Conservation (phyloP, 2,113 vertebrate species). For the Cinclus mexicanus region DNA sequence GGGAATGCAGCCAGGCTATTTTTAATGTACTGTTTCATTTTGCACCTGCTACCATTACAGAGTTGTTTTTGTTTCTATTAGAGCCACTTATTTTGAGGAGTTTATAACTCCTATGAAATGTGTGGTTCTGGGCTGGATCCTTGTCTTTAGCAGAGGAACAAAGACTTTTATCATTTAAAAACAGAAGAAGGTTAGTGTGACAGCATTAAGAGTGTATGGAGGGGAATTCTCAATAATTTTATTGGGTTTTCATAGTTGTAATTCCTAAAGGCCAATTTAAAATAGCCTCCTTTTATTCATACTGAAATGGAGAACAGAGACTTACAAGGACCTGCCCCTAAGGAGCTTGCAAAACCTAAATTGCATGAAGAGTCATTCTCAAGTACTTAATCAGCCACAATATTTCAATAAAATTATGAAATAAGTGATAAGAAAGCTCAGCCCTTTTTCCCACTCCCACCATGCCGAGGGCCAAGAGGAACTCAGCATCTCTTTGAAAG, state of each 20-base stretch:
- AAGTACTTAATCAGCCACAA: slow-evolving; percentile 41
- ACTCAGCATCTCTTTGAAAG: slow-evolving; percentile 4
- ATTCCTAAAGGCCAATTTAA: neutral
- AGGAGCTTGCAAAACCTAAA: slow-evolving; percentile 55
- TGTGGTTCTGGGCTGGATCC: neutral
- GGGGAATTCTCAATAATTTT: neutral
- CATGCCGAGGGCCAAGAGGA: neutral
- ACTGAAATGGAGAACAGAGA: slow-evolving; percentile 16
- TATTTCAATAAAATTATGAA: slow-evolving; percentile 62
- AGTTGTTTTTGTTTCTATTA: slow-evolving; percentile 49
- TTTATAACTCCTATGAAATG: slow-evolving; percentile 22
- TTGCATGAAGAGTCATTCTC: slow-evolving; percentile 32
- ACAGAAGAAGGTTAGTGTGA: neutral
- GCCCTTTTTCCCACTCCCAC: neutral
- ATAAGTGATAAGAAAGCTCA: slow-evolving; percentile 12
- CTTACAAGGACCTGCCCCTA: neutral
- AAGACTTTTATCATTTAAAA: slow-evolving; percentile 1
- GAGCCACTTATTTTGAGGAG: slow-evolving; percentile 46
- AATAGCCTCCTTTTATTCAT: neutral
- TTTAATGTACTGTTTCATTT: slow-evolving; percentile 63
- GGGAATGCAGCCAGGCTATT: slow-evolving; percentile 53
- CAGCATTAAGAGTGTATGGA: neutral
- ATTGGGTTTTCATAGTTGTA: neutral
- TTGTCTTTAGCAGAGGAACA: neutral
- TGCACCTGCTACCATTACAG: slow-evolving; percentile 65